These are phyloP conservation scores for Oreochromis aureus DNA, from an alignment of 2,113 vertebrate genomes.

Conservation along the genomic window DNA sequence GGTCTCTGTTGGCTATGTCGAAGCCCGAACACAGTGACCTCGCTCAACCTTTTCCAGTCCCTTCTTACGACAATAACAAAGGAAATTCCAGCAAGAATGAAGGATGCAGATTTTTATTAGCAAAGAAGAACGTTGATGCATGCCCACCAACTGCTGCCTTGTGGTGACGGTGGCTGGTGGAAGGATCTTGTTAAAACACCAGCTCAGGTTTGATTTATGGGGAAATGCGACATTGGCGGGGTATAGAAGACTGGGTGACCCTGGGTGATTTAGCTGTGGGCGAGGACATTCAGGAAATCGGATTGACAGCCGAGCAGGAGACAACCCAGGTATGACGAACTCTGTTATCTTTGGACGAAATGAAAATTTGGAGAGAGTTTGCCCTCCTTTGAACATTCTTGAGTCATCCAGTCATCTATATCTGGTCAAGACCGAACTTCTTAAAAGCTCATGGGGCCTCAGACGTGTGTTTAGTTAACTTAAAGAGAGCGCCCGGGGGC, in stretches of 20 bases:
- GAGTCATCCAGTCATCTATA: background rate
- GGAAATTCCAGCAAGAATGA: slow-evolving; percentile 3
- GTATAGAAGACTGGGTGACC: background rate
- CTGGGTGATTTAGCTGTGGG: background rate
- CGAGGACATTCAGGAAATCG: background rate
- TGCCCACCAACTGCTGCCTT: background rate
- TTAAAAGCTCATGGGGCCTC: slow-evolving; percentile 25
- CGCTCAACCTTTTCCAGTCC: background rate
- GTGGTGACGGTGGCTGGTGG: background rate
- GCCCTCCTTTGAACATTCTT: background rate
- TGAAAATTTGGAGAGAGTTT: background rate
- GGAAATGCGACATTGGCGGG: background rate
- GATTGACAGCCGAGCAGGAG: background rate
- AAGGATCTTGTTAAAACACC: background rate
- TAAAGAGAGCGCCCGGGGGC: slow-evolving; percentile 17
- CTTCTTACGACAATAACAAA: background rate
- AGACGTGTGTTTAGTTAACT: slow-evolving; percentile 43
- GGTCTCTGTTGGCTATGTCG: background rate
- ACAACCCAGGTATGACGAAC: background rate
- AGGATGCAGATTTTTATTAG: slow-evolving; percentile 24
- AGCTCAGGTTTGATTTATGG: background rate
- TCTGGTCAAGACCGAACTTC: background rate
- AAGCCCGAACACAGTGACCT: background rate
- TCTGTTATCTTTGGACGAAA: background rate
- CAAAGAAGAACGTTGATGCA: background rate